phyloP scores from a whole-genome alignment of 2,888 invertebrate genomes.

The Iphiclides podalirius region DNA sequence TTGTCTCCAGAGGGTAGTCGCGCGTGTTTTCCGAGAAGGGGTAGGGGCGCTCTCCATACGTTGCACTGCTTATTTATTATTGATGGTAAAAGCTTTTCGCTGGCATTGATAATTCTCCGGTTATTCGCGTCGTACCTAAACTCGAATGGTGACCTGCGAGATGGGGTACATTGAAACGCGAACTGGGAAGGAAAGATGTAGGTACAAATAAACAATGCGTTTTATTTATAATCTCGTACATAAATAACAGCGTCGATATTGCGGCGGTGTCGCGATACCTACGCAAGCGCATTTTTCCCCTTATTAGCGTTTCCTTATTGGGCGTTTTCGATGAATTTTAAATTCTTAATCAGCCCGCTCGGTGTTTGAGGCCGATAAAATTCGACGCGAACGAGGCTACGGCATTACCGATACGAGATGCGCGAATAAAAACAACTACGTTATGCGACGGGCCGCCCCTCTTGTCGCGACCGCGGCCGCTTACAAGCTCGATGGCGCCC shows the following conservation, averaged over 20 bases:
- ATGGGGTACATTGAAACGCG: no score
- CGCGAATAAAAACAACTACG: conserved; percentile 57
- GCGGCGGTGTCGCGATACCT: not conserved
- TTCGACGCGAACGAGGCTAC: conserved; percentile 67
- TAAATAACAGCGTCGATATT: not conserved
- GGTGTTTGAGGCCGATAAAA: conserved; percentile 58
- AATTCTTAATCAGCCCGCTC: conserved; percentile 61
- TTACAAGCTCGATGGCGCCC: conserved; percentile 48
- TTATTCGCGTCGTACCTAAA: not conserved
- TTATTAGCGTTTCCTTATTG: conserved; percentile 29
- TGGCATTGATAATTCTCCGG: conserved; percentile 27
- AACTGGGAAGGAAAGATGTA: not conserved
- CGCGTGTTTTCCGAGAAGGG: conserved; percentile 20
- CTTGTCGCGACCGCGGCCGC: conserved; percentile 52
- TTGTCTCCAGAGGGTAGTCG: conserved; percentile 48
- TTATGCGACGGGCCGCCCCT: conserved; percentile 60
- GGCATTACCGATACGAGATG: conserved; percentile 62
- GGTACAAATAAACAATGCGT: not conserved
- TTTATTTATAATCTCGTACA: not conserved
- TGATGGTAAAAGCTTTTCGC: conserved; percentile 41
- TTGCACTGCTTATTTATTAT: conserved; percentile 56
- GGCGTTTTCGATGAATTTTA: conserved; percentile 44
- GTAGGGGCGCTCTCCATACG: conserved; percentile 38
- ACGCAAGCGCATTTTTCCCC: conserved; percentile 24
- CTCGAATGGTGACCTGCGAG: no score